Evolutionary conservation across 2,113 vertebrate species (phyloP), one percentile per base, ranked within the genome.

Genomic region (Columbina picui): DNA sequence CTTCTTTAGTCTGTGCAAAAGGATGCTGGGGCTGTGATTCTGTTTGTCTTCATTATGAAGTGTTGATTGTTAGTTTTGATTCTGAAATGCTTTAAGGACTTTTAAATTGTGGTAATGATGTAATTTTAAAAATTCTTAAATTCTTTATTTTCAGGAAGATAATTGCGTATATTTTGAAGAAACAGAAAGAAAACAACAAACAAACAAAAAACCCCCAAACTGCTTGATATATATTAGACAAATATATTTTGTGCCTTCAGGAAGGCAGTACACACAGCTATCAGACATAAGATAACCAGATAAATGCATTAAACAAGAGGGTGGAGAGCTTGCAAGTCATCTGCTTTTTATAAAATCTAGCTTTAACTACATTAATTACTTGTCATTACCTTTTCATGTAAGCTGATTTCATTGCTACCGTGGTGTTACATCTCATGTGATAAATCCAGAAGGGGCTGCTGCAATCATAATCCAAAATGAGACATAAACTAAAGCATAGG

Each of bases 311-410:
- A 81, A 84, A 38, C 32, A 65, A 65, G 57, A 73, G 5, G 6
- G 4, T 61, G 19, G 41, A 70, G n/a, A 82, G 43, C 73, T 88
- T 84, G 41, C 49, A 84, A 60, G 32, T 86, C 47, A 52, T 67
- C 73, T 90, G 60, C 7, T 77, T 61, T 50, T 78, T 87, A 50
- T 20, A 3, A 41, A 84, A 55, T 67, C 29, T 70, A 47, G 0
- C 26, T 87, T 73, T 92, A 90, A 89, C 41, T 90, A 26, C 56
- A 64, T 93, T 93, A 87, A 86, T 87, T 75, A 75, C 86, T 94
- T 95, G 56, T 52, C 93, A 93, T 96, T 96, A 67, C 79, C 87
- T 94, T 95, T 95, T 68, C 52, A 39, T 60, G 89, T 87, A 84
- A 84, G 76, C 93, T 94, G 71, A 77, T 94, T 95, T 94, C 76